phyloP scores from a whole-genome alignment of 2,113 vertebrate genomes.

The Herpetotheres cachinnans region DNA sequence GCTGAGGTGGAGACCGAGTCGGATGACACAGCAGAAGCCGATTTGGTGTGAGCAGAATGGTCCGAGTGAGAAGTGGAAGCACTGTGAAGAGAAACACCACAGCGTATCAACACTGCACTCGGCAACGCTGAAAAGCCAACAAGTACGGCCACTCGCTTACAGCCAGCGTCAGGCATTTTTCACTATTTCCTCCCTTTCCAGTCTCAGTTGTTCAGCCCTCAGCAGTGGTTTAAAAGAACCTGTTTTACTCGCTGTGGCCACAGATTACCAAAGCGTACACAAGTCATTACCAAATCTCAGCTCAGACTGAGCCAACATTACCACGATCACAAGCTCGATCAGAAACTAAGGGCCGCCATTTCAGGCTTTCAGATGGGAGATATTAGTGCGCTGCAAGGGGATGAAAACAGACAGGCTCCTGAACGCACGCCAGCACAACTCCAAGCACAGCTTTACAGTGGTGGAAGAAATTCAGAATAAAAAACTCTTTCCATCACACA shows the following conservation, averaged over 20 bases:
- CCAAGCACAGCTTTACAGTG: not conserved
- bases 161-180: not conserved
- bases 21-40: slow-evolving; percentile 79
- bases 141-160: fast-evolving
- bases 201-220: not conserved
- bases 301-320: not conserved
- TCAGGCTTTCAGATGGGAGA: slow-evolving; percentile 45
- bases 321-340: not conserved
- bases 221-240: not conserved
- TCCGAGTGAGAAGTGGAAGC: slow-evolving; percentile 90
- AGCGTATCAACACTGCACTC: not conserved
- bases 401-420: slow-evolving; percentile 34
- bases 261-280: fast-evolving
- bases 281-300: not conserved
- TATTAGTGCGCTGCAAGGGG: not conserved
- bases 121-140: not conserved
- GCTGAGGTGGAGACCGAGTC: slow-evolving; percentile 84
- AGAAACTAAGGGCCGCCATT: not conserved
- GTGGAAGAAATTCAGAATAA: not conserved
- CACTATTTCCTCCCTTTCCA: not conserved
- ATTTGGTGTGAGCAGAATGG: slow-evolving; percentile 82
- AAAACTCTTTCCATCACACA: slow-evolving; percentile 4
- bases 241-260: not conserved
- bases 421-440: not conserved
- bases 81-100: slow-evolving; percentile 64